Percentiles rank a stretch among this genome's conserved stretches.
phyloP scores from a whole-genome alignment of 2,888 invertebrate genomes.

The Dryobota labecula region DNA sequence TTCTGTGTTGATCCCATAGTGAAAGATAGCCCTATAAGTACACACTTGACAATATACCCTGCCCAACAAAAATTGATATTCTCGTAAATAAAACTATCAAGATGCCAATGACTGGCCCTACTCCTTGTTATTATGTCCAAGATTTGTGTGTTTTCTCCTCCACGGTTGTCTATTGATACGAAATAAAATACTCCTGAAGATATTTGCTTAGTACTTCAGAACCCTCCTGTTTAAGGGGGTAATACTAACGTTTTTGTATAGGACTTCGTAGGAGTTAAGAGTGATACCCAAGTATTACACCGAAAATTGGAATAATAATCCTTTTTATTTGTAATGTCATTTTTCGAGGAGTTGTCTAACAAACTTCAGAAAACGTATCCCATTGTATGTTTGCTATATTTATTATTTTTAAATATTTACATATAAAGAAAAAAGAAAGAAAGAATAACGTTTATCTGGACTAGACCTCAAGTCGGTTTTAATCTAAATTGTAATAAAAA shows the following conservation, averaged over 20 bases:
- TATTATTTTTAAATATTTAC: too few species aligned
- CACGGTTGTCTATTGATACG: conserved; percentile 28
- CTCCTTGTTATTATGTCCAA: conserved; percentile 32
- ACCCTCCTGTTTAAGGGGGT: conserved; percentile 14
- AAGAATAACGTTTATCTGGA: too few species aligned
- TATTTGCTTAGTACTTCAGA: conserved; percentile 49
- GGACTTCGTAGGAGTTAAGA: conserved; percentile 17
- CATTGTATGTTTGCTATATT: not conserved
- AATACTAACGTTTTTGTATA: conserved; percentile 47
- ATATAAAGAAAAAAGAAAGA: too few species aligned
- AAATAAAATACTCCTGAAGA: conserved; percentile 30
- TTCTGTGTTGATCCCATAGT: too few species aligned
- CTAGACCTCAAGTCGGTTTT: too few species aligned
- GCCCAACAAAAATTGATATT: conserved; percentile 8
- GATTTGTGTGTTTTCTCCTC: conserved; percentile 48
- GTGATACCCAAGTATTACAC: conserved; percentile 20
- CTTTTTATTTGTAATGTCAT: not conserved
- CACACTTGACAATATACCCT: conserved; percentile 5
- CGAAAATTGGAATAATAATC: conserved; percentile 17
- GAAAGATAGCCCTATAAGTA: too few species aligned
- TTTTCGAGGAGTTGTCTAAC: not conserved
- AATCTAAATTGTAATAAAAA: not conserved
- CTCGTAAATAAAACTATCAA: conserved; percentile 49
- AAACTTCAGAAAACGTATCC: not conserved
- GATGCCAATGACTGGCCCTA: conserved; percentile 20